Evolutionary conservation across 2,113 vertebrate species (phyloP).

Genomic region (Engraulis encrasicolus): DNA sequence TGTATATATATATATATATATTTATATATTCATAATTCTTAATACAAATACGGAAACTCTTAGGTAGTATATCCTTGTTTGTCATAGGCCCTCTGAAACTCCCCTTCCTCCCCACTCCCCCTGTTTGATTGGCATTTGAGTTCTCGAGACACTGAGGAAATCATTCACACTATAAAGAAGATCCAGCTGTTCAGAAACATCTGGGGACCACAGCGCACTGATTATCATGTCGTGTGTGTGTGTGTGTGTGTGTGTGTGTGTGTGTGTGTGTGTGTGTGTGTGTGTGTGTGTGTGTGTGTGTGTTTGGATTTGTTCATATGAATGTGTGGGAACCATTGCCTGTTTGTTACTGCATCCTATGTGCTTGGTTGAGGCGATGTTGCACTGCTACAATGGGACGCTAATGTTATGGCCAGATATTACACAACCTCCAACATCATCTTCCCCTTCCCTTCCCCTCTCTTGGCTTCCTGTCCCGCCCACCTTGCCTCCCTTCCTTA

Average conservation of each 20-base stretch:
- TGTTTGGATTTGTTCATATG: slow-evolving; percentile 13
- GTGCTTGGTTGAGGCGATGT: slow-evolving; percentile 27
- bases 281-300: slow-evolving; percentile 26
- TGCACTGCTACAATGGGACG: not conserved
- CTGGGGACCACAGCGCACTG: not conserved
- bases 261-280: slow-evolving; percentile 28
- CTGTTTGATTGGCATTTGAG: not conserved
- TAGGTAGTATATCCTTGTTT: slow-evolving; percentile 72
- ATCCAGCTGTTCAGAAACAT: not conserved
- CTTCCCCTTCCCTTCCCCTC: not conserved
- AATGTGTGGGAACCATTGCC: slow-evolving; percentile 6
- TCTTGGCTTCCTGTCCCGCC: slow-evolving; percentile 24
- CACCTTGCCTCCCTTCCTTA: too few species aligned
- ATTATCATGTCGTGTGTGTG: not conserved
- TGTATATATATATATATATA: slow-evolving; percentile 47
- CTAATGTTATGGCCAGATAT: not conserved
- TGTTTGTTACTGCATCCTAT: slow-evolving; percentile 4
- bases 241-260: slow-evolving; percentile 33
- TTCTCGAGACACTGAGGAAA: not conserved
- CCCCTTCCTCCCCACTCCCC: too few species aligned
- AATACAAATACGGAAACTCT: slow-evolving; percentile 73
- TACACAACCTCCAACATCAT: slow-evolving; percentile 14
- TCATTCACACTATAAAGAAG: not conserved
- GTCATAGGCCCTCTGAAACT: too few species aligned
- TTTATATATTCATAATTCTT: slow-evolving; percentile 70